Evolutionary conservation across 2,113 vertebrate species (phyloP).

Genomic region (Thunnus thynnus): DNA sequence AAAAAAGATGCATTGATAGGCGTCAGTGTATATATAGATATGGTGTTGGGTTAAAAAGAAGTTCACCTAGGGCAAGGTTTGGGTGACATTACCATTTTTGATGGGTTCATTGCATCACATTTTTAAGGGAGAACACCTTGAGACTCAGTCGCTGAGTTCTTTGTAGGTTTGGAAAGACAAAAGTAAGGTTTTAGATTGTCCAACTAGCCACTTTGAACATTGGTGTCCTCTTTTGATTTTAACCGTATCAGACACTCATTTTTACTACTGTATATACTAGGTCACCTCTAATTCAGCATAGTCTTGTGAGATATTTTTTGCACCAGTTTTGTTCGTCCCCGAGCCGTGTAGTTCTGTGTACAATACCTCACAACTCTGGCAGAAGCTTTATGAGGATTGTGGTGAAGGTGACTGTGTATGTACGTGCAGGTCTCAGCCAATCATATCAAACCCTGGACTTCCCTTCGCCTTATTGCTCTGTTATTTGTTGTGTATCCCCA

Average conservation of each 20-base stretch:
- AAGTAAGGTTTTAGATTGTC: not conserved
- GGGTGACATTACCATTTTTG: slow-evolving; percentile 37
- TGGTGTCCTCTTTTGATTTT: slow-evolving; percentile 17
- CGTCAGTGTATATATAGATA: slow-evolving; percentile 40
- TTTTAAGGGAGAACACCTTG: slow-evolving; percentile 8
- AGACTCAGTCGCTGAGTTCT: not conserved
- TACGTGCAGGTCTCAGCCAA: slow-evolving; percentile 13
- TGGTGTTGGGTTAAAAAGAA: not conserved
- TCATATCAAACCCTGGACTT: slow-evolving; percentile 1
- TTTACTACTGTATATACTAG: slow-evolving; percentile 34
- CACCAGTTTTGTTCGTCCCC: slow-evolving; percentile 52
- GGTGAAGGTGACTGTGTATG: slow-evolving; percentile 42
- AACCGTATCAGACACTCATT: slow-evolving; percentile 14
- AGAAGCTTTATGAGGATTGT: slow-evolving; percentile 10
- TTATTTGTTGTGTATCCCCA: not conserved
- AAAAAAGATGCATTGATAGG: slow-evolving; percentile 32
- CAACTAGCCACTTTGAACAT: slow-evolving; percentile 5
- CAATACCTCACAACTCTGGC: slow-evolving; percentile 5
- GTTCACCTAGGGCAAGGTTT: slow-evolving; percentile 22
- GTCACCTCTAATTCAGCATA: slow-evolving; percentile 62
- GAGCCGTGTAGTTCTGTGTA: slow-evolving; percentile 6
- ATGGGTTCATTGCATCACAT: not conserved
- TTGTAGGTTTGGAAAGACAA: not conserved
- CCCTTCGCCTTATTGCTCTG: not conserved
- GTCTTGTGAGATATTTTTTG: slow-evolving; percentile 67